Evolutionary conservation across 2,797 vertebrate species (phyloP).

Genomic region (Hapalemur alaotrensis): DNA sequence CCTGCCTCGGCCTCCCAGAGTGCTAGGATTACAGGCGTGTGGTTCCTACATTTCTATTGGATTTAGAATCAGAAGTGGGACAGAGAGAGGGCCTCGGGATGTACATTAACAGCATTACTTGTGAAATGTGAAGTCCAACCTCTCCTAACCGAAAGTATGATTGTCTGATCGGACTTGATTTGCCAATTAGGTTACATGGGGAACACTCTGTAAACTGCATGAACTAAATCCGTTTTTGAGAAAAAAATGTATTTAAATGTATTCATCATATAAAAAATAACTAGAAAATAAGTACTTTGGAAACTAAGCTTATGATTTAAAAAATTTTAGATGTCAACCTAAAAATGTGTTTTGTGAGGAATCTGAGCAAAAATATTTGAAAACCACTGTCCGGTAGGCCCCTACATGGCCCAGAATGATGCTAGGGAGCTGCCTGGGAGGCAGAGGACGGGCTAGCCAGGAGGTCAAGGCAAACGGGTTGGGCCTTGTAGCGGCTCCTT

Average conservation of each 20-base stretch:
- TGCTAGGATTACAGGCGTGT: no score
- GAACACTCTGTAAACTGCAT: background rate
- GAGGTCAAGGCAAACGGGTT: background rate
- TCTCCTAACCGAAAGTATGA: background rate
- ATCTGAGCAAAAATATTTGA: background rate
- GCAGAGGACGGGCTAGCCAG: background rate
- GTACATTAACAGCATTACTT: background rate
- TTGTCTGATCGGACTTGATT: background rate
- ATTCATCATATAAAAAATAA: background rate
- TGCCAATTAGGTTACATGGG: background rate
- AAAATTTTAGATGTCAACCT: background rate
- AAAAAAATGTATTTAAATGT: background rate
- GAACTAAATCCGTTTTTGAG: background rate
- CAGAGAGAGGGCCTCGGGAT: background rate
- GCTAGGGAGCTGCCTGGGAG: background rate
- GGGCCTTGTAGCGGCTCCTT: no score
- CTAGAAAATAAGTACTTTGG: background rate
- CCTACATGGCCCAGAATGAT: background rate
- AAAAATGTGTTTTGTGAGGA: background rate
- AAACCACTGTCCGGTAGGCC: background rate
- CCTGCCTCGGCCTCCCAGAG: no score
- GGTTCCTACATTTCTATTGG: background rate
- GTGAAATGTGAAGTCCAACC: background rate
- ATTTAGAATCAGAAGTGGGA: background rate
- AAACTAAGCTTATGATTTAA: background rate